Evolutionary conservation across 1,140 invertebrate species (phyloP), one percentile per base, ranked within the genome.

Genomic region (Whitmania pigra): DNA sequence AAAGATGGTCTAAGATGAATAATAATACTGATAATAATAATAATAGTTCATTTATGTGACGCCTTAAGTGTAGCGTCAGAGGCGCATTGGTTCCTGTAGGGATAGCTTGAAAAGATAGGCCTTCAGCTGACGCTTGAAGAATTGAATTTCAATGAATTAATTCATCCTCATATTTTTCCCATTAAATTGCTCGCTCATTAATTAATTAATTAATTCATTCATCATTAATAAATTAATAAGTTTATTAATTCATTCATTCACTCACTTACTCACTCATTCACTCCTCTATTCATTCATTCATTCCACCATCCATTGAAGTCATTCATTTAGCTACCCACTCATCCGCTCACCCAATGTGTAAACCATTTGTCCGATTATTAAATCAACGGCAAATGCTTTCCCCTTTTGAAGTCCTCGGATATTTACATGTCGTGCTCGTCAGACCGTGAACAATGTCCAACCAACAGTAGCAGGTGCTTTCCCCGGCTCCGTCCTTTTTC

Each of bases 231-330:
- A n/a, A n/a, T n/a, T n/a, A n/a, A n/a, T n/a, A n/a, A n/a, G n/a
- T n/a, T n/a, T n/a, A n/a, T n/a, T n/a, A n/a, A n/a, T n/a, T n/a
- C 57, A 60, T 29, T 60, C 57, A 60, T 29, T 60, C 57, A 60
- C 57, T 60, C n/a, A n/a, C n/a, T n/a, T 17, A 60, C 17, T 60
- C 57, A 4, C 17, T 60, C 57, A 60, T 29, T 17, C 57, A 60
- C 17, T 60, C 57, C 5, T 17, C 17, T 17, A 4, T 29, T 60
- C 17, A 60, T 29, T 60, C 57, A 60, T 29, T 60, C 57, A 9
- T 53, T 60, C 57, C n/a, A 7, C 17, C 17, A 6, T 17, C 17
- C 57, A 60, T 29, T 60, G n/a, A 60, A 22, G n/a, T 60, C 57
- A 60, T 5, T 60, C 57, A 60, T 22, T 20, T 40, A 53, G 36